These are phyloP conservation scores for Ptychochromis oligacanthus DNA, from an alignment of 2,113 vertebrate species.

Conservation along the genomic window DNA sequence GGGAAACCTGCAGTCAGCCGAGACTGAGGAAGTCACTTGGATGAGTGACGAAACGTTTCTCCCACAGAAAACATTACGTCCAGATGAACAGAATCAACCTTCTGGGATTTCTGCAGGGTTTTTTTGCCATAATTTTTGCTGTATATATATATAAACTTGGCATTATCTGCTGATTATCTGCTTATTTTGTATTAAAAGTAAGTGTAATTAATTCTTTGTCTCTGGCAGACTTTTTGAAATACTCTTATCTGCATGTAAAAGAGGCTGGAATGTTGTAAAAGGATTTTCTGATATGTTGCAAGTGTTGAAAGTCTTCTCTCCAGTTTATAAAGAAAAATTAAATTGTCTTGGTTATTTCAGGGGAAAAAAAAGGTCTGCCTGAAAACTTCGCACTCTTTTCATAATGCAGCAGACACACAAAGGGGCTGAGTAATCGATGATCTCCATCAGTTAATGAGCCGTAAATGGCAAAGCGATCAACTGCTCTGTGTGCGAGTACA, in stretches of 20 bases:
- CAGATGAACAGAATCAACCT: too few relatives aligned
- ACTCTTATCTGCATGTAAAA: not conserved
- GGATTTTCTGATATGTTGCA: not conserved
- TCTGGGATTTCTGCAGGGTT: too few relatives aligned
- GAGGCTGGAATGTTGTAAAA: too few relatives aligned
- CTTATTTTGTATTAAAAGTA: not conserved
- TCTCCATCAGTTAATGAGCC: slow-evolving; percentile 30
- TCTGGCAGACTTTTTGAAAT: not conserved
- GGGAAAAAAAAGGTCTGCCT: not conserved
- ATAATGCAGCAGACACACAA: not conserved
- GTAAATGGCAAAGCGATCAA: slow-evolving; percentile 14
- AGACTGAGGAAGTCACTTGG: too few relatives aligned
- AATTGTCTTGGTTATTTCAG: not conserved
- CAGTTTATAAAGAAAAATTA: not conserved
- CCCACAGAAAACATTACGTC: too few relatives aligned
- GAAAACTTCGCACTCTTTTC: not conserved
- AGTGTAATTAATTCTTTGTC: too few relatives aligned
- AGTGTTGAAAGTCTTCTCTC: not conserved
- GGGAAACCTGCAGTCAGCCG: too few relatives aligned
- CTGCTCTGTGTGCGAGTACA: not conserved
- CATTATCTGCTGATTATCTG: not conserved
- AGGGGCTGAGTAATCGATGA: slow-evolving; percentile 28
- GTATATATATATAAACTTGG: not conserved
- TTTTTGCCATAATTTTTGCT: not conserved
- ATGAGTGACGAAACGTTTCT: too few relatives aligned